These are phyloP conservation scores for Plagodis dolabraria DNA, from an alignment of 2,888 invertebrate species.

Conservation along the genomic window DNA sequence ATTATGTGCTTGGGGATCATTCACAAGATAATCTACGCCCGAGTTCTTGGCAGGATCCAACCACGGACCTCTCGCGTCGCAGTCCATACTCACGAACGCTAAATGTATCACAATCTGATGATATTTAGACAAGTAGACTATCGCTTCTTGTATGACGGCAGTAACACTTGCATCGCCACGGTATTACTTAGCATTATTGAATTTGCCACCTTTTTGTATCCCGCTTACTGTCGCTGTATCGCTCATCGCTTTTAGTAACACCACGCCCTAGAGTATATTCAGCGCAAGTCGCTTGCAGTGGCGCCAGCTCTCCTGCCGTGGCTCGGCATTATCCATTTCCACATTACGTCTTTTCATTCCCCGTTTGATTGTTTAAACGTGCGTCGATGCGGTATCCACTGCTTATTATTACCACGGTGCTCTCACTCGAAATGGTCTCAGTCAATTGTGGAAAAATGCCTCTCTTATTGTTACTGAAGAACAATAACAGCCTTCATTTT, in stretches of 20 bases:
- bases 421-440: constrained; percentile 80
- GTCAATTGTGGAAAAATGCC: constrained; percentile 82
- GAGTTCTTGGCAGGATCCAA: too few species aligned
- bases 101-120: too few species aligned
- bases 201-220: too few species aligned
- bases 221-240: too few species aligned
- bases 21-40: too few species aligned
- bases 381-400: constrained; percentile 81
- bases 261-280: background rate
- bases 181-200: too few species aligned
- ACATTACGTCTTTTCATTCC: constrained; percentile 83
- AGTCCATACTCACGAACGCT: background rate
- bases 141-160: too few species aligned
- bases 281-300: constrained; percentile 37
- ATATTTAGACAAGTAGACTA: too few species aligned
- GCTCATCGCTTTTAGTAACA: background rate
- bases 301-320: constrained; percentile 38
- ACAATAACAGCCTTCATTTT: constrained; percentile 81
- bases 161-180: too few species aligned
- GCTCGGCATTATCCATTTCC: constrained; percentile 78
- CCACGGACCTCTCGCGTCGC: background rate
- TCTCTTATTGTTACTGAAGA: constrained; percentile 81
- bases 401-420: constrained; percentile 76
- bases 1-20: too few species aligned
- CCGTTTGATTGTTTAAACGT: constrained; percentile 83